Evolutionary conservation across 1,140 invertebrate genomes (phyloP), one percentile per base, ranked within the genome.

Genomic region (Nautilus pompilius): DNA sequence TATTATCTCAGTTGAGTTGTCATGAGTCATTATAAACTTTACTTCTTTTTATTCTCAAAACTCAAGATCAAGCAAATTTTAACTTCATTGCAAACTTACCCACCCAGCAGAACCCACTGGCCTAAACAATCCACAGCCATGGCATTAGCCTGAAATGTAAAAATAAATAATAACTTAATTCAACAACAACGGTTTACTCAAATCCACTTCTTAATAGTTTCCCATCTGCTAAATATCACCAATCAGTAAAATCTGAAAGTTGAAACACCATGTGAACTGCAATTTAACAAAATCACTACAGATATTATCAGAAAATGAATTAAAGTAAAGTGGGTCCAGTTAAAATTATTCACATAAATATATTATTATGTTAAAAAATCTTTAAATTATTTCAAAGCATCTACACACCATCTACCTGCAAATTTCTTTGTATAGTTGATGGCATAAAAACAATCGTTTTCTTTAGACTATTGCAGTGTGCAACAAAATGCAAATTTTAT

Each of bases 101-200:
- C 93, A 46, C 93, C 92, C 64, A 96, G 83, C 58, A 96, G 82
- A 30, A 92, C 90, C 83, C 89, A 91, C 69, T 89, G 89, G 3
- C 93, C 93, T 33, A 89, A 88, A 69, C 88, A 91, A 82, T 95
- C 92, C 29, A 95, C 87, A 65, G 93, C 91, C 92, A 96, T 95
- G 46, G 92, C 90, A 77, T 90, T 95, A 15, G 93, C 93, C 87
- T 95, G 68, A 24, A 77, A 74, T 33, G 58, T 29, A 85, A 59
- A 77, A 74, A 51, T 29, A 48, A 33, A 57, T 0, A 49, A 13
- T 29, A 63, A 30, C 28, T 20, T 17, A 53, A 15, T 6, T 24
- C 8, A 32, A 0, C 28, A 22, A 34, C 13, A 13, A 29, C 5
- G 24, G 30, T 26, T 34, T 57, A 20, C 8, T n/a, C 17, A 22